phyloP scores from a whole-genome alignment of 2,113 vertebrate genomes.

The Nyctereutes procyonoides region DNA sequence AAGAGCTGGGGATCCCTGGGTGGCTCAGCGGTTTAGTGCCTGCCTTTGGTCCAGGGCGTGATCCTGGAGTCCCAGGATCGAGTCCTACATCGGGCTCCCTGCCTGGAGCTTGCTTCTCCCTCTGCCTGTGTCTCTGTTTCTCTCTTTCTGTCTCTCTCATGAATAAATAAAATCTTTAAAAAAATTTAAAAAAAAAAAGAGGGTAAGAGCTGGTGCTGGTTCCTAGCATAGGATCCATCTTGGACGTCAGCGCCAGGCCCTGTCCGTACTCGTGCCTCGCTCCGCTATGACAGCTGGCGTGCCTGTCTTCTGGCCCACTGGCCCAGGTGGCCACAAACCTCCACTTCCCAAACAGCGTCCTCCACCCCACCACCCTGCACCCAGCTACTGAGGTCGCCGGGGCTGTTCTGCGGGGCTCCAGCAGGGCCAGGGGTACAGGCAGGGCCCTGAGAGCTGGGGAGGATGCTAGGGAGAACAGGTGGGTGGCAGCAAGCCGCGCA shows the following conservation, averaged over 20 bases:
- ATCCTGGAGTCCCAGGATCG: too few species aligned
- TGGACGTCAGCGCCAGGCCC: neutral
- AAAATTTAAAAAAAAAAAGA: too few species aligned
- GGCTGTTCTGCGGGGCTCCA: neutral
- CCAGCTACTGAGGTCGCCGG: neutral
- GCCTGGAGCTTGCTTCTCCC: too few species aligned
- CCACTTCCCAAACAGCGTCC: neutral
- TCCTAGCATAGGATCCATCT: neutral
- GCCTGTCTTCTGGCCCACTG: neutral
- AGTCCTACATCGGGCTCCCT: too few species aligned
- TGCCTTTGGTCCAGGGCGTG: too few species aligned
- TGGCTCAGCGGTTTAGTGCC: too few species aligned
- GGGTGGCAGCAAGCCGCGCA: fast-evolving
- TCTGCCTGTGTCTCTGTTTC: too few species aligned
- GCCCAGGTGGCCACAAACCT: neutral
- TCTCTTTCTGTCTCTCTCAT: too few species aligned
- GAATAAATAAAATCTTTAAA: too few species aligned
- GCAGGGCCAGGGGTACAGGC: neutral
- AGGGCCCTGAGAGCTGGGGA: neutral
- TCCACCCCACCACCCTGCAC: neutral
- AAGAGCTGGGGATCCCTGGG: too few species aligned
- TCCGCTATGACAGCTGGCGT: neutral
- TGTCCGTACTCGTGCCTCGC: neutral
- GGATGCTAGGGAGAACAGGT: neutral
- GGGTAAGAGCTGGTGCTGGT: neutral